Evolutionary conservation across 2,797 vertebrate species (phyloP).

Genomic region (Mergus octosetaceus): DNA sequence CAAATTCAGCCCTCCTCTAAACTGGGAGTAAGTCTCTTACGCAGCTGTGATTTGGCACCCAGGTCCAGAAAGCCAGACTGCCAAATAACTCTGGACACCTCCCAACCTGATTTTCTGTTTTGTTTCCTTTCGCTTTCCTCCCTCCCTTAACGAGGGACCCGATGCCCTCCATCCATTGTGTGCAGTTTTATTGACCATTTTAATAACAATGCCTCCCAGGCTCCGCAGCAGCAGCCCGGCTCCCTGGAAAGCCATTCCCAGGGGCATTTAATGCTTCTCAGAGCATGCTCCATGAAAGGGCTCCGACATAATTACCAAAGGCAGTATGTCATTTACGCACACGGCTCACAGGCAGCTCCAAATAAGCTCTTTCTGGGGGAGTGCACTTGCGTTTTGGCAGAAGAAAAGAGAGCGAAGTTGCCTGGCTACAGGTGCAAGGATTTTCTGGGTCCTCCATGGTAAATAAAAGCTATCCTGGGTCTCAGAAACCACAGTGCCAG

Average conservation of each 20-base stretch:
- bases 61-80: not conserved
- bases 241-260: slow-evolving; percentile 67
- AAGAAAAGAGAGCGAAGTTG: slow-evolving; percentile 36
- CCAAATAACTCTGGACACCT: slow-evolving; percentile 58
- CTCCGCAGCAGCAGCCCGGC: slow-evolving; percentile 2
- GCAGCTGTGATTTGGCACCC: slow-evolving; percentile 49
- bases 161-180: slow-evolving; percentile 56
- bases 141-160: slow-evolving; percentile 55
- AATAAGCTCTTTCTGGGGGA: slow-evolving; percentile 42
- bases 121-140: slow-evolving; percentile 26
- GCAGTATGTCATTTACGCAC: slow-evolving; percentile 46
- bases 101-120: slow-evolving; percentile 42
- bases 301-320: slow-evolving; percentile 44
- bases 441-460: slow-evolving; percentile 34
- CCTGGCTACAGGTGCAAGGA: slow-evolving; percentile 58
- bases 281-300: slow-evolving; percentile 52
- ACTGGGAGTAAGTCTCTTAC: slow-evolving; percentile 24
- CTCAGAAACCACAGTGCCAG: not conserved
- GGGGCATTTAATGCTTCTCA: slow-evolving; percentile 8
- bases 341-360: slow-evolving; percentile 48
- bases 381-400: slow-evolving; percentile 10
- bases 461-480: slow-evolving; percentile 16
- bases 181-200: slow-evolving; percentile 31
- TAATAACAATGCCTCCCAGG: slow-evolving; percentile 9
- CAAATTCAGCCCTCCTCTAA: not conserved